A percentile compares a stretch with the other conserved stretches of the same genome.
phyloP scores from a whole-genome alignment of 2,888 invertebrate genomes.

The Aleiodes testaceus region DNA sequence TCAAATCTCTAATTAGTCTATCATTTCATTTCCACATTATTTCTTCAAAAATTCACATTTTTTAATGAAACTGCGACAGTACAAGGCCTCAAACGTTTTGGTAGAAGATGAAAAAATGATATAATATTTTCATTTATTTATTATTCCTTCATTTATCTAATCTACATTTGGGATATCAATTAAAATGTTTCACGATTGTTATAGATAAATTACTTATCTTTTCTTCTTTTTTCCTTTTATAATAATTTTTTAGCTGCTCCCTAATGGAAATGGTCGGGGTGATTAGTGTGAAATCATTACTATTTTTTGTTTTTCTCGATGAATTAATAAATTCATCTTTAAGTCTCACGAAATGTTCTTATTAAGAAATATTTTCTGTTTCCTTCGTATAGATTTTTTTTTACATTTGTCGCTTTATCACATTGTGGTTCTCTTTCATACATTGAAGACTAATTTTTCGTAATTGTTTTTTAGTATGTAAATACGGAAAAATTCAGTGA shows the following conservation, averaged over 20 bases:
- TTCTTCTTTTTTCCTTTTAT: neutral
- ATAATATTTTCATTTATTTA: constrained; percentile 2
- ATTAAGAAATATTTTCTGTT: constrained; percentile 11
- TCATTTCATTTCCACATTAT: neutral
- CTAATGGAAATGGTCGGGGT: constrained; percentile 7
- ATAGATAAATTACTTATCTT: constrained; percentile 9
- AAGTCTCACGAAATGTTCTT: constrained; percentile 9
- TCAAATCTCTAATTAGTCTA: constrained; percentile 13
- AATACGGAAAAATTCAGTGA: neutral
- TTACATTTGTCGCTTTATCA: constrained; percentile 26
- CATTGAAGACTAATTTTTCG: constrained; percentile 13
- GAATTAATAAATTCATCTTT: constrained; percentile 13
- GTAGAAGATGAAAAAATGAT: constrained; percentile 31
- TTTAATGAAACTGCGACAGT: constrained; percentile 26
- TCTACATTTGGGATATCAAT: constrained; percentile 7
- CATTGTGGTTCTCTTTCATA: constrained; percentile 28
- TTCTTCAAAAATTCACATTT: neutral
- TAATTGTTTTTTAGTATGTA: neutral
- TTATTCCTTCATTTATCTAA: constrained; percentile 2
- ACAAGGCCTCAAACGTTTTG: constrained; percentile 37
- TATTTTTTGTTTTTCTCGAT: neutral
- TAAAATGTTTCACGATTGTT: constrained; percentile 11
- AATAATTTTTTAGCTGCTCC: constrained; percentile 9
- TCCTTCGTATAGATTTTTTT: constrained; percentile 24
- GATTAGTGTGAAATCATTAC: neutral